Evolutionary conservation across 2,113 vertebrate genomes (phyloP).

Genomic region (Pampusana beccarii): DNA sequence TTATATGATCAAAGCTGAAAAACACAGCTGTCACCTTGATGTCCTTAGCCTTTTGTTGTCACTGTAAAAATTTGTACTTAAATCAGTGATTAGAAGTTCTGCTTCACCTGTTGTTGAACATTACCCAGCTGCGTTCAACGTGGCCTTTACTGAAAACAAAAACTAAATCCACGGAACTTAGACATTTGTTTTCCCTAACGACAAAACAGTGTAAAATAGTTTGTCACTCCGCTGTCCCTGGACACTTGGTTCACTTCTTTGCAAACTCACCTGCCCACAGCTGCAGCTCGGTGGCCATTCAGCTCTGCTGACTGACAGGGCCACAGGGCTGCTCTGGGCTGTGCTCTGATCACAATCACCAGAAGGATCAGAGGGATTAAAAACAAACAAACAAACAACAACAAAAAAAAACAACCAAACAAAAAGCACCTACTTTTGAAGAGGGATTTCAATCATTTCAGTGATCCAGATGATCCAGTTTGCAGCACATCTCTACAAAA

Average conservation of each 20-base stretch:
- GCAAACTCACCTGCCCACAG: background rate
- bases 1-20: constrained; percentile 29
- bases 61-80: background rate
- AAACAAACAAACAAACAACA: too few species aligned
- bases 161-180: background rate
- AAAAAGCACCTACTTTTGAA: background rate
- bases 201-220: background rate
- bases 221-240: background rate
- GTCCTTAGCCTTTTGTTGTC: constrained; percentile 3
- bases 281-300: background rate
- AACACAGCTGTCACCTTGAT: constrained; percentile 28
- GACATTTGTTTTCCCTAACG: background rate
- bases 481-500: background rate
- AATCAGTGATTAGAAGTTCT: background rate
- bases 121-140: background rate
- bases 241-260: background rate
- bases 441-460: background rate
- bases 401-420: background rate
- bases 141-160: background rate
- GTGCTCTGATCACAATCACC: background rate
- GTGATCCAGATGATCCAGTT: background rate
- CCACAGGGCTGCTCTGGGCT: background rate
- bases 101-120: background rate
- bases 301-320: background rate
- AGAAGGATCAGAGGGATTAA: background rate